Evolutionary conservation across 2,888 invertebrate species (phyloP), one percentile per base, ranked within the genome.

Genomic region (Phaonia tiefii): DNA sequence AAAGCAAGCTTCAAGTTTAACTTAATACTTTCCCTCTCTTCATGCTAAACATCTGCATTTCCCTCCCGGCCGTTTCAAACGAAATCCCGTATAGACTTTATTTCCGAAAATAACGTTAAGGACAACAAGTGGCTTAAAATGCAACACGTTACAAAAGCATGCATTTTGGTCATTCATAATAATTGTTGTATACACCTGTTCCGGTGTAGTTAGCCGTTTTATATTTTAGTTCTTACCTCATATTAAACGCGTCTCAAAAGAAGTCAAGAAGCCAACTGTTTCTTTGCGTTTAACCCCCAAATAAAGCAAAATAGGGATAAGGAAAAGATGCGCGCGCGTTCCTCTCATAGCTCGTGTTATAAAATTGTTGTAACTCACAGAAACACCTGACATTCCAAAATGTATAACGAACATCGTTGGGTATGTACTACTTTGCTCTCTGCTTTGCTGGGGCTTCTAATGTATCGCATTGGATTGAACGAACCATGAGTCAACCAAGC

Each of bases 341-440:
- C 15, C 7, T 60, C 20, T 10, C 37, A 31, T 70, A 76, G 65
- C 63, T 69, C 63, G 66, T 72, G 67, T 67, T 69, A 72, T 39
- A 22, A 63, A 22, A 42, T 60, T 37, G 31, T 37, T 60, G 60
- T 60, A 20, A 60, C 60, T 37, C 15, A 37, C 20, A 31, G 8
- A 74, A 71, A 66, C 80, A 80, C 66, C 75, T 75, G 76, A 76
- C 70, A 74, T 76, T 56, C 31, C 70, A 17, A 76, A 75, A 71
- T 54, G 56, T 31, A 54, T 15, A 15, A 37, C 20, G 22, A 31
- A 42, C n/a, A 39, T 44, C 1, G 49, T 49, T 15, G 25, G 25
- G n/a, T 63, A 15, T 66, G 39, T 25, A 63, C 39, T 51, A 60
- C 31, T 60, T 39, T 37, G 67, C 49, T 49, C 20, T 66, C 31